phyloP scores from a whole-genome alignment of 2,797 vertebrate species.

The Lates japonicus region DNA sequence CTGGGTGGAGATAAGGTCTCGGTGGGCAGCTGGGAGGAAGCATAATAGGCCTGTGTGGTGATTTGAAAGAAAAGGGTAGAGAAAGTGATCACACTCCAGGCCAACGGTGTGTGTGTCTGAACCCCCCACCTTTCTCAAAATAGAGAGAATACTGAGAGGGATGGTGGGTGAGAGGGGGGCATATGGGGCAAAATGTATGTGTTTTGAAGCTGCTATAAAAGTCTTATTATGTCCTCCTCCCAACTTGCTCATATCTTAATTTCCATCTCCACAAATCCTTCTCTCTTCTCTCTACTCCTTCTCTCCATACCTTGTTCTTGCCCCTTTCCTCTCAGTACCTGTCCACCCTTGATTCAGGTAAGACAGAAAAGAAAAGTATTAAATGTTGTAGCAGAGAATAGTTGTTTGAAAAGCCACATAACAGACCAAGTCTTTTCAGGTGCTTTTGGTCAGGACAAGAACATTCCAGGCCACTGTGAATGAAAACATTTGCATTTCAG shows the following conservation, averaged over 20 bases:
- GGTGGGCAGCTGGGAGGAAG: conserved; percentile 50
- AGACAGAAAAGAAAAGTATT: conserved; percentile 24
- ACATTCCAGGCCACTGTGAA: background rate
- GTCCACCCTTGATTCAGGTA: conserved; percentile 56
- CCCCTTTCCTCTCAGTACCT: conserved; percentile 41
- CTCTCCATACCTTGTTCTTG: too few species aligned
- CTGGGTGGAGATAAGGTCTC: conserved; percentile 4
- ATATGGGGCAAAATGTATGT: conserved; percentile 25
- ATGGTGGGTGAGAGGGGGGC: conserved; percentile 20
- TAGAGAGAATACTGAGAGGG: conserved; percentile 80
- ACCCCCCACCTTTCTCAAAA: conserved; percentile 78
- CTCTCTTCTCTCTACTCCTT: too few species aligned
- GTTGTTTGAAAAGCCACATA: background rate
- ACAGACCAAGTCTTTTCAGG: background rate
- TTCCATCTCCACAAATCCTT: conserved; percentile 71
- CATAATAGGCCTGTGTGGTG: conserved; percentile 89
- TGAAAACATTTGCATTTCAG: background rate
- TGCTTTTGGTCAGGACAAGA: background rate
- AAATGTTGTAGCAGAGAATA: background rate
- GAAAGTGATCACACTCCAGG: conserved; percentile 84
- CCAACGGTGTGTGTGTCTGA: conserved; percentile 40
- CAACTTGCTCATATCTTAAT: conserved; percentile 44
- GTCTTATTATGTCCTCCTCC: conserved; percentile 76
- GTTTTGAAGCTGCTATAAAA: conserved; percentile 86
- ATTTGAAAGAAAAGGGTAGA: conserved; percentile 84